Evolutionary conservation across 2,888 invertebrate genomes (phyloP), one percentile per base, ranked within the genome.

Genomic region (Hemithea aestivaria): DNA sequence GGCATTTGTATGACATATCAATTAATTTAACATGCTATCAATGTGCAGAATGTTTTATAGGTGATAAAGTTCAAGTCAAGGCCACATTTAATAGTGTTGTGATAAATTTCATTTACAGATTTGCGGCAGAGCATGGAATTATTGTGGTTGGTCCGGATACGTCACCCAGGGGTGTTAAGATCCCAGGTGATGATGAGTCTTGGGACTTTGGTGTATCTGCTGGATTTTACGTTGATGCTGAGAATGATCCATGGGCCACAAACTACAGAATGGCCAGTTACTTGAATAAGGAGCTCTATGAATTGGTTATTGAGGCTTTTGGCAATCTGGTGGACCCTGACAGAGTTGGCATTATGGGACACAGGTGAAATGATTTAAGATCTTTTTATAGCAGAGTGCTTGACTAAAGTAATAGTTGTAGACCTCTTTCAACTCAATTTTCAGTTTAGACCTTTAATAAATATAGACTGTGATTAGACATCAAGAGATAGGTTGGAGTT

Each of bases 131-230:
- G 62, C 90, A 94, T 66, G 94, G 94, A 0, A 80, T 99, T 1
- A 91, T 96, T 47, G 90, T 99, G 34, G 95, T 99, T 1, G 94
- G 94, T 42, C 98, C 99, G 0, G 99, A 99, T 66, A 99, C 99
- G 0, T 98, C 98, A 53, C 99, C 99, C 1, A 89, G 98, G 58
- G 96, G 94, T 4, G 90, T 95, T 7, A 94, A 95, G 57, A 90
- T 99, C 40, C 92, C 94, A 8, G 98, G 97, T 0, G 96, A 99
- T 80, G 94, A 96, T 66, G 97, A 96, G 21, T 88, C 90, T 9
- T 98, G 94, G 91, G 98, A 98, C 78, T 97, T 99, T 82, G 99
- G 99, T 16, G 92, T 93, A 6, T 95, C 95, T 4, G 99, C 99
- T 45, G 97, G 98, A 0, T 98, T 98, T 77, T 99, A 99, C 75